phyloP scores from a whole-genome alignment of 2,888 invertebrate species.

The Suillia variegata region DNA sequence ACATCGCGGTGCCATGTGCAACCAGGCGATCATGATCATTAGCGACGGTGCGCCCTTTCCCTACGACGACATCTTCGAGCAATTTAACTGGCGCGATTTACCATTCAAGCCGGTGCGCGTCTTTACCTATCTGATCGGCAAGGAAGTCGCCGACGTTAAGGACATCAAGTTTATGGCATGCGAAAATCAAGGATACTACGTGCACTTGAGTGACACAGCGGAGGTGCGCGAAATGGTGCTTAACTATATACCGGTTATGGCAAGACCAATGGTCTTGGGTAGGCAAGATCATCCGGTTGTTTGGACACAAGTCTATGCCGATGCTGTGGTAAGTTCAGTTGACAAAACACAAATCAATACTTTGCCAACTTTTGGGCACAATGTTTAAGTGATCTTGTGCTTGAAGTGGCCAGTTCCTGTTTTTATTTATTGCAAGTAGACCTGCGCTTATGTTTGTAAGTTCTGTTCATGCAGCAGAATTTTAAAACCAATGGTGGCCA shows the following conservation, averaged over 20 bases:
- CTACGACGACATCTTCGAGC: constrained; percentile 89
- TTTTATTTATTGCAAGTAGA: too few species aligned
- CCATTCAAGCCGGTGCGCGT: constrained; percentile 87
- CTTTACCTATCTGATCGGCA: constrained; percentile 97
- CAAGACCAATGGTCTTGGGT: constrained; percentile 89
- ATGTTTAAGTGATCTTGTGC: too few species aligned
- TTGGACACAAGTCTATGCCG: constrained; percentile 97
- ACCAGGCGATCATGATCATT: constrained; percentile 97
- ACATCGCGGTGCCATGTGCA: constrained; percentile 75
- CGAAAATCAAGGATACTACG: constrained; percentile 93
- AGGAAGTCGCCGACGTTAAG: constrained; percentile 88
- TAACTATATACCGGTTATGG: constrained; percentile 96
- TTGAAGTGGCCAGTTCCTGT: too few species aligned
- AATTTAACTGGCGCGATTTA: constrained; percentile 81
- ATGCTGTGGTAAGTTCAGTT: constrained; percentile 78
- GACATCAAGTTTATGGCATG: constrained; percentile 99
- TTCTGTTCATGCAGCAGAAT: too few species aligned
- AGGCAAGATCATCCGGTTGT: constrained; percentile 86
- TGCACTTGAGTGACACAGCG: constrained; percentile 93
- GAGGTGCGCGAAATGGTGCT: constrained; percentile 97
- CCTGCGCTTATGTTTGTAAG: too few species aligned
- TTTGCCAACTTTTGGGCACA: too few species aligned
- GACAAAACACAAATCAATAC: background rate
- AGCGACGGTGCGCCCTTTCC: constrained; percentile 98
- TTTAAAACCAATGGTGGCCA: too few species aligned